A percentile compares a stretch with the other conserved stretches of the same genome.
Conservation (phyloP, 1,140 invertebrate species). For the Diprion similis region DNA sequence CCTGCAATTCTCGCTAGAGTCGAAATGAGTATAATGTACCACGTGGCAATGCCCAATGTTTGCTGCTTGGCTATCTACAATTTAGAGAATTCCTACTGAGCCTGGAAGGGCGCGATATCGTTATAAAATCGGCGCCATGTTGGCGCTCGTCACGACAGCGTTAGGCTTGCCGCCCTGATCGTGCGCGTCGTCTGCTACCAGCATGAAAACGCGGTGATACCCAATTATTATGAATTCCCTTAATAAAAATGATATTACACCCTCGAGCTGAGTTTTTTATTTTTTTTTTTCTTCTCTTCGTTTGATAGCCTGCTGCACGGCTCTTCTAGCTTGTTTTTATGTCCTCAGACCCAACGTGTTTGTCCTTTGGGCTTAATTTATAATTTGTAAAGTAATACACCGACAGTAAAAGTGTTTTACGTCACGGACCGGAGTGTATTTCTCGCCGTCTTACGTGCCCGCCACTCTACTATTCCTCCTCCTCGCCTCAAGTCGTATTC, state of each 20-base stretch:
- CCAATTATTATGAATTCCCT: conserved; percentile 5
- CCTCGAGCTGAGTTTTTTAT: not conserved
- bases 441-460: not conserved
- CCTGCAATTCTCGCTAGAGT: too few species aligned
- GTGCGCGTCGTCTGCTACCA: not conserved
- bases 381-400: conserved; percentile 6
- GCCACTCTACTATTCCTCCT: too few species aligned
- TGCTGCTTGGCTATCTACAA: not conserved
- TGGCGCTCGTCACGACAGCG: too few species aligned
- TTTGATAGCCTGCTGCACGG: too few species aligned
- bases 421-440: not conserved
- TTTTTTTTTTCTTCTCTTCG: too few species aligned
- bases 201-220: not conserved
- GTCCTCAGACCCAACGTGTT: not conserved
- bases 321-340: not conserved
- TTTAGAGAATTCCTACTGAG: not conserved
- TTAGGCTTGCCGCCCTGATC: too few species aligned
- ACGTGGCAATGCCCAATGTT: not conserved
- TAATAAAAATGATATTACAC: not conserved
- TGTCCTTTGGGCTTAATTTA: conserved; percentile 3
- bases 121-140: not conserved
- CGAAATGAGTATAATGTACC: too few species aligned
- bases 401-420: conserved; percentile 4
- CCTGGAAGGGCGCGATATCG: not conserved
- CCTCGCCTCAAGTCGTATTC: too few species aligned